Conservation (phyloP, 2,888 invertebrate species). For the Dasypogon diadema region DNA sequence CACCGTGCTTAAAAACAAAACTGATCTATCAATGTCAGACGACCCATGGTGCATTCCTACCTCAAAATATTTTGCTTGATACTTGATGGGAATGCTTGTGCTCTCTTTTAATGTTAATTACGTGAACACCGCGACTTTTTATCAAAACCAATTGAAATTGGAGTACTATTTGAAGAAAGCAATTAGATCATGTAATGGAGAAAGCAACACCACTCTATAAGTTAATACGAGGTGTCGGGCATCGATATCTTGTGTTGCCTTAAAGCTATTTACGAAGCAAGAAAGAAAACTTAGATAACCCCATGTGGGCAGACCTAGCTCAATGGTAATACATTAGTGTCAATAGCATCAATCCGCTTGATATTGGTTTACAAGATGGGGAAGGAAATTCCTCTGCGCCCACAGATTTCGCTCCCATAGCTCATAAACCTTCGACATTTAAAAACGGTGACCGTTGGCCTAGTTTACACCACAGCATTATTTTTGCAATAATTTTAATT, state of each 20-base stretch:
- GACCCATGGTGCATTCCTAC: background rate
- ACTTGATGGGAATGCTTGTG: background rate
- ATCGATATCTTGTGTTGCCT: background rate
- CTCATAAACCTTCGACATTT: background rate
- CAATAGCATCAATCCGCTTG: background rate
- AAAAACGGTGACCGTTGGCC: background rate
- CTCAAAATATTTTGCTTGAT: conserved; percentile 6
- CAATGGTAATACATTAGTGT: conserved; percentile 7
- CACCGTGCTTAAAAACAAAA: background rate
- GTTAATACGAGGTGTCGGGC: background rate
- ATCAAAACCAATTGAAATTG: background rate
- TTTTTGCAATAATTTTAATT: conserved; percentile 15
- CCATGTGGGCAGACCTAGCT: conserved; percentile 2
- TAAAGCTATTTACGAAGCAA: background rate
- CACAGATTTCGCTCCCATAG: background rate
- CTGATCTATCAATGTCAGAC: conserved; percentile 30
- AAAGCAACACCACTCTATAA: background rate
- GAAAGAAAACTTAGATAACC: too few relatives aligned
- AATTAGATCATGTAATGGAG: conserved; percentile 21
- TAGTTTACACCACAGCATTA: background rate
- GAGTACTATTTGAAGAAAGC: background rate
- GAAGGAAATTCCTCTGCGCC: too few relatives aligned
- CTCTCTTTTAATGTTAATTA: background rate
- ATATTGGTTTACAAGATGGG: background rate
- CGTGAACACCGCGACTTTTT: background rate